Base-by-base conservation (phyloP, 2,797 vertebrate species). In the Phataginus tricuspis region DNA sequence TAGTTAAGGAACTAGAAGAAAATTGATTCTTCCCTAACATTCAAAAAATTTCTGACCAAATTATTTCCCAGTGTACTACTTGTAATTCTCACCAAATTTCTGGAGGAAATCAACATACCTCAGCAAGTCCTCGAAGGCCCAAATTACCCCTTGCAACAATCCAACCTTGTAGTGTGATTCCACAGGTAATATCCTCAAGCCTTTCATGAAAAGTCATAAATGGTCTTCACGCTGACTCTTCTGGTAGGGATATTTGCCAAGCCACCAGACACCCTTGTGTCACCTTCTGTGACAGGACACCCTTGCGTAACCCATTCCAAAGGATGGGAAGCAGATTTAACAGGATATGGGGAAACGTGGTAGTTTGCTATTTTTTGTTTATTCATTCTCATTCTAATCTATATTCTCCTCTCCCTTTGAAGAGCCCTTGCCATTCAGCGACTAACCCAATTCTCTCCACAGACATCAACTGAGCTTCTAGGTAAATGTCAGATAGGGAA, bases 1-100 rank as follows among this genome's bases (percentile, higher is more conserved):
- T 6, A 61, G 9, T 63, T 23, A 64, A 75, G 27, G 31, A 92
- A 61, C 39, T 29, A 86, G 55, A 83, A 69, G 31, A 31, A 29
- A 86, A 21, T 55, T 39, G 5, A 0, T 53, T 83, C 13, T 92
- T 8, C 4, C 11, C 0, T 37, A 31, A 19, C 11, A 72, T 37
- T 6, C 27, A 66, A 25, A 79, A 61, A 68, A 82, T 2, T 79
- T 49, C 77, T 91, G 25, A 42, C 15, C 11, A 72, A 82, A 78
- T 79, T 18, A 66, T 83, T 87, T 87, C 18, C 7, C 53, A 27
- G 7, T 64, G 2, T 66, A 49, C 1, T n/a, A 0, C 14, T 78
- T 57, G 23, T 42, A 37, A 51, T 42, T 78, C 16, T 92, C 53
- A 78, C 18, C 27, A 72, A 12, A 83, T 86, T 92, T 90, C 39